Base-by-base conservation (phyloP, 23 tunicate species). In the Trididemnum nubilum region DNA sequence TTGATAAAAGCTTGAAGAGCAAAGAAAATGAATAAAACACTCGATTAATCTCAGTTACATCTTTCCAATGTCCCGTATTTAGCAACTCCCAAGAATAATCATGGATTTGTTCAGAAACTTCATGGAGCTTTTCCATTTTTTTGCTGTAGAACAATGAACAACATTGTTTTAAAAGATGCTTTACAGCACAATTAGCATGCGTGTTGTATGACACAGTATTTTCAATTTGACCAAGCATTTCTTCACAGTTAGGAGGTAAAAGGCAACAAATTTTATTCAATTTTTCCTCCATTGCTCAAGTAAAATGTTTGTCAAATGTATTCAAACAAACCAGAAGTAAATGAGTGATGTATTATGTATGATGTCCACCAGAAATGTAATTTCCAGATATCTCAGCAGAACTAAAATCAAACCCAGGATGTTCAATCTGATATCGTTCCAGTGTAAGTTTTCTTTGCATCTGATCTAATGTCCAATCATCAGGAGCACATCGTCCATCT, bases 331-430 rank as follows among this genome's bases (percentile, higher is more conserved):
- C 54, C 54, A 61, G 26, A 61, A 12, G 18, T 49, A 49, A 12
- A n/a, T 61, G 29, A 24, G n/a, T 12, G 29, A 61, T 21, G 67
- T n/a, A 2, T 54, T 31, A 77, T 26, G 38, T 5, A 21, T 52
- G 81, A 40, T 52, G 72, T 25, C 94, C 94, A n/a, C 87, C 94
- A 64, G 85, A 60, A 4, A 83, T 61, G 75, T 91, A 91, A 61
- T 89, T 89, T 59, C 98, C 98, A 25, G 93, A 72, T 34, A 93
- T 79, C 36, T 78, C 88, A 31, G 98, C 98, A 28, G 81, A 77
- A 69, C 93, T 83, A 72, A 93, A 93, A 57, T 93, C 98, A 71
- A 93, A 93, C 0, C 98, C 98, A 35, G 98, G 98, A 66, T 93
- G 84, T 74, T 87, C 85, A 1, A 75, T 74, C 74, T 88, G 87